phyloP scores from a whole-genome alignment of 1,140 invertebrate genomes.

The Zaprionus camerounensis region DNA sequence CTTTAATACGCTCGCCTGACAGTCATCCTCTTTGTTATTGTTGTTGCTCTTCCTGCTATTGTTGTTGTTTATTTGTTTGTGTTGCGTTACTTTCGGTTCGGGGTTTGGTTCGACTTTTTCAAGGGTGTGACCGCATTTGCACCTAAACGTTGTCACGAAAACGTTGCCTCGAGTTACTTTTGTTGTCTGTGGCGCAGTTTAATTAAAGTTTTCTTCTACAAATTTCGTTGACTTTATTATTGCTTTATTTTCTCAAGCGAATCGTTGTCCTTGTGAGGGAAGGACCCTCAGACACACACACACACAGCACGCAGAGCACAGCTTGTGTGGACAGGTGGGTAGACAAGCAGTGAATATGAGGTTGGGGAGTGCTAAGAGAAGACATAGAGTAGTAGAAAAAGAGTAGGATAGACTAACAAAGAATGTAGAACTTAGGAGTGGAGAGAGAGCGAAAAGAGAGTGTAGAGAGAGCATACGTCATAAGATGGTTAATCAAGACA shows the following conservation, averaged over 20 bases:
- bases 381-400: background rate
- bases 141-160: conserved; percentile 67
- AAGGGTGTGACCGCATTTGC: conserved; percentile 71
- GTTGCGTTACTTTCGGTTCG: conserved; percentile 34
- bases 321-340: background rate
- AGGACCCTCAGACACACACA: background rate
- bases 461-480: no score
- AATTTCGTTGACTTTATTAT: conserved; percentile 70
- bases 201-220: conserved; percentile 74
- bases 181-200: conserved; percentile 61
- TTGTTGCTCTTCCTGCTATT: conserved; percentile 19
- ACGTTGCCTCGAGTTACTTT: conserved; percentile 21
- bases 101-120: conserved; percentile 37
- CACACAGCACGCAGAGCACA: background rate
- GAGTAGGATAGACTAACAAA: background rate
- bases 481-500: background rate
- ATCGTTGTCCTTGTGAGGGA: conserved; percentile 2
- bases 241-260: conserved; percentile 61
- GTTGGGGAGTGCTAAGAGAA: background rate
- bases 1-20: conserved; percentile 38
- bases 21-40: conserved; percentile 10
- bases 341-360: background rate
- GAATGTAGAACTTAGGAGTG: background rate
- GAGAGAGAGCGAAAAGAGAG: no score
- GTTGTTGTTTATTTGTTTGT: conserved; percentile 52